phyloP scores from a whole-genome alignment of 2,797 vertebrate species.

The Microctenopoma steveboyesi region DNA sequence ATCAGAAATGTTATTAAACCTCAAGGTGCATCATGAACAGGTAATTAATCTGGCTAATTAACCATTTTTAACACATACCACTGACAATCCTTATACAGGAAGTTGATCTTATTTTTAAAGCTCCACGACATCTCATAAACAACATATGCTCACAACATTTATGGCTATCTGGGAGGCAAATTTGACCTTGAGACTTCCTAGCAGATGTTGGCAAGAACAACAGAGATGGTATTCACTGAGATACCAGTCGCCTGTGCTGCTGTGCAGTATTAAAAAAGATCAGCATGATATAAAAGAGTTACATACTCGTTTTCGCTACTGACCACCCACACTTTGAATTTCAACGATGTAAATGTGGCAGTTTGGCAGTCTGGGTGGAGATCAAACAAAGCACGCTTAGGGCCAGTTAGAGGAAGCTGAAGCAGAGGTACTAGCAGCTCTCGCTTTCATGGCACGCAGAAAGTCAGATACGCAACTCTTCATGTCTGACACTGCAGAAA shows the following conservation, averaged over 20 bases:
- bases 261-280: constrained; percentile 18
- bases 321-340: constrained; percentile 44
- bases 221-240: constrained; percentile 64
- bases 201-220: constrained; percentile 79
- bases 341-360: constrained; percentile 36
- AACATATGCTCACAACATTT: constrained; percentile 82
- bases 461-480: constrained; percentile 21
- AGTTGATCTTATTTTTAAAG: constrained; percentile 50
- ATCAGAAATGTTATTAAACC: constrained; percentile 26
- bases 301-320: constrained; percentile 24
- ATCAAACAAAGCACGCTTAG: constrained; percentile 6
- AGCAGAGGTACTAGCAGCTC: constrained; percentile 31
- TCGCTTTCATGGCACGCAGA: constrained; percentile 22
- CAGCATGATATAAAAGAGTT: constrained; percentile 19
- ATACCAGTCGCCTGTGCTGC: constrained; percentile 45
- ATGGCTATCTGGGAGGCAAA: constrained; percentile 71
- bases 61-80: constrained; percentile 21
- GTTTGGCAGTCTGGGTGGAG: constrained; percentile 27
- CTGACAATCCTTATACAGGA: constrained; percentile 35
- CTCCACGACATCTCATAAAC: constrained; percentile 73
- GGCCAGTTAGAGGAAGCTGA: constrained; percentile 29
- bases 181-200: constrained; percentile 79
- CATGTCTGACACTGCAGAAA: constrained; percentile 19
- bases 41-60: constrained; percentile 36
- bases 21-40: constrained; percentile 8